Base-by-base conservation (phyloP, 2,888 invertebrate genomes). In the Chymomyza amoena region DNA sequence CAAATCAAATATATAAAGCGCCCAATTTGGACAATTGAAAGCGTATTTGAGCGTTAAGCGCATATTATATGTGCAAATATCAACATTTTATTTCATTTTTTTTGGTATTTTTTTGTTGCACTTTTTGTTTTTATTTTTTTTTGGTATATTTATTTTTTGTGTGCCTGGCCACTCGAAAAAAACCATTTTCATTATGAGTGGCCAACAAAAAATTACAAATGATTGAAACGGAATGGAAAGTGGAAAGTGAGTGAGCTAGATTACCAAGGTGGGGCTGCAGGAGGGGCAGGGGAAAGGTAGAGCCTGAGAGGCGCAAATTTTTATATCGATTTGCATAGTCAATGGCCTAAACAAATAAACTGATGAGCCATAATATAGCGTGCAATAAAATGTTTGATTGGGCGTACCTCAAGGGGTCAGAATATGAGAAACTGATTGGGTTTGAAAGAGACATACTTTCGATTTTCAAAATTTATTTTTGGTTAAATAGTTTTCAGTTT, bases 361-460 rank as follows among this genome's bases (percentile, higher is more conserved):
- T 89, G 88, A 84, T 84, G 89, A 87, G 86, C 84, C 80, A 54
- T 89, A 89, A 84, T 84, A 88, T 87, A 89, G 88, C 84, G 86
- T 76, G 70, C 65, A 71, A 64, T 67, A 52, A 72, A 86, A 84
- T 80, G 75, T 75, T 87, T 74, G 74, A 68, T 63, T 73, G 39
- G 13, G 13, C 13, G 39, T 32, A 32, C 32, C 32, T 32, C 4
- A 32, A 7, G 6, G 32, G 32, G 32, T 32, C 1, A 6, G 4
- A 32, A 32, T 32, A 7, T 0, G 9, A 32, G 32, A 32, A 32
- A 32, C 32, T 0, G 7, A 32, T 32, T 32, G 4, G 6, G 32
- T 9, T 0, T 9, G 4, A 9, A 32, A 32, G 0, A n/a, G 1
- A 32, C 0, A 7, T 32, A 6, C 6, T 32, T 4, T 25, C 25